phyloP scores from a whole-genome alignment of 2,888 invertebrate genomes.

The Polydrusus tereticollis region DNA sequence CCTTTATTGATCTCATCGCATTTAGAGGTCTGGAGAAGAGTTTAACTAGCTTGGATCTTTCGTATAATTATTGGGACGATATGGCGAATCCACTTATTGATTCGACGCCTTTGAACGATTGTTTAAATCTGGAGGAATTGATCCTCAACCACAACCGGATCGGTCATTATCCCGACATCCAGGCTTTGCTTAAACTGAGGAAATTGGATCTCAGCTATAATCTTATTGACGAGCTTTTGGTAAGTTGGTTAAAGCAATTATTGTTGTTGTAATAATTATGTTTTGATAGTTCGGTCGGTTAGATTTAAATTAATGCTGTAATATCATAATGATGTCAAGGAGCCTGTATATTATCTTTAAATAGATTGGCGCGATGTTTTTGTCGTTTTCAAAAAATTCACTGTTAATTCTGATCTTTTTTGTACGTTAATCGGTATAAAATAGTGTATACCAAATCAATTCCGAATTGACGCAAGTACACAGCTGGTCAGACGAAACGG shows the following conservation, averaged over 20 bases:
- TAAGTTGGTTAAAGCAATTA: slow-evolving; percentile 35
- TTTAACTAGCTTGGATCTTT: slow-evolving; percentile 51
- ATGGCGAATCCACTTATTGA: slow-evolving; percentile 13
- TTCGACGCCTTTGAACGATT: slow-evolving; percentile 51
- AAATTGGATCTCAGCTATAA: slow-evolving; percentile 55
- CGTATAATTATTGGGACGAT: slow-evolving; percentile 53
- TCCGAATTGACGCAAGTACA: no score
- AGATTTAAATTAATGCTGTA: no score
- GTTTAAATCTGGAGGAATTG: slow-evolving; percentile 40
- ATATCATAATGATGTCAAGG: no score
- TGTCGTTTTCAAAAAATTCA: no score
- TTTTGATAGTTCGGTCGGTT: no score
- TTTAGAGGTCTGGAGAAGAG: slow-evolving; percentile 55
- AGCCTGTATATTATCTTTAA: no score
- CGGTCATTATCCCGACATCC: slow-evolving; percentile 35
- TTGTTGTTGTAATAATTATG: background rate
- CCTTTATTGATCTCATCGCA: slow-evolving; percentile 72
- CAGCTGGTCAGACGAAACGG: no score
- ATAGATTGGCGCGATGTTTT: no score
- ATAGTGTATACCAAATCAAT: no score
- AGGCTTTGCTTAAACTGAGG: slow-evolving; percentile 36
- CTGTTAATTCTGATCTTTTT: no score
- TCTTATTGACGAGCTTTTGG: slow-evolving; percentile 36
- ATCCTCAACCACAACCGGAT: slow-evolving; percentile 46
- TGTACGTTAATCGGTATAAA: no score